Evolutionary conservation across 1,140 invertebrate species (phyloP), one percentile per base, ranked within the genome.

Genomic region (Zaprionus davidi): DNA sequence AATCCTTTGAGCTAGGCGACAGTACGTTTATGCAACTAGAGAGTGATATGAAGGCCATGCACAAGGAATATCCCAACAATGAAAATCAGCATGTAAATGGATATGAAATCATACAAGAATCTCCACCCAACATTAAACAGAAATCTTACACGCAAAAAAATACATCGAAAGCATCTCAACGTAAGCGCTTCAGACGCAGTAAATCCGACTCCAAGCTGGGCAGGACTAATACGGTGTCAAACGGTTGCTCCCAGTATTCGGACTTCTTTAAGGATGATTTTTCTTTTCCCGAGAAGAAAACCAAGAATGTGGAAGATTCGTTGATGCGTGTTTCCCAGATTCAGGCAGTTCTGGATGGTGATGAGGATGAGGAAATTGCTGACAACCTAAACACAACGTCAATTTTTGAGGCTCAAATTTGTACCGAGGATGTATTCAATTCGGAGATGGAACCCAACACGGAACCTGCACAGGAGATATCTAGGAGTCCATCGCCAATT

Each of bases 1-100:
- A 92, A 71, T 92, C 91, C 1, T 82, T 92, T 26, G 68, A 81
- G 3, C 79, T 92, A 59, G 91, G 91, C 5, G 79, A 92, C 20
- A 92, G 86, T 58, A 92, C 91, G 5, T 84, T 92, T 15, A 67
- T 88, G 67, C 76, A 83, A 41, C 31, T 92, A 34, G 91, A 92
- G 26, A 81, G 71, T 20, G 78, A 82, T 6, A 49, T 79, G 3
- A 70, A 77, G 38, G 38, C 24, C 15, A 65, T 44, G 17, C 22
- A 34, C 17, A 41, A 57, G 5, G 12, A 72, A 71, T 7, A 77
- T 56, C 22, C 17, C 6, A 55, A 55, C 26, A 64, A 53, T 28
- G 24, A 26, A 9, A 62, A 41, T 22, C 34, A 74, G 62, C 31
- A 34, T 70, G 17, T 22, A n/a, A 69, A 64, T 49, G 69, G 24